These are phyloP conservation scores for Pseudonaja textilis DNA, from an alignment of 2,113 vertebrate species.

Conservation along the genomic window DNA sequence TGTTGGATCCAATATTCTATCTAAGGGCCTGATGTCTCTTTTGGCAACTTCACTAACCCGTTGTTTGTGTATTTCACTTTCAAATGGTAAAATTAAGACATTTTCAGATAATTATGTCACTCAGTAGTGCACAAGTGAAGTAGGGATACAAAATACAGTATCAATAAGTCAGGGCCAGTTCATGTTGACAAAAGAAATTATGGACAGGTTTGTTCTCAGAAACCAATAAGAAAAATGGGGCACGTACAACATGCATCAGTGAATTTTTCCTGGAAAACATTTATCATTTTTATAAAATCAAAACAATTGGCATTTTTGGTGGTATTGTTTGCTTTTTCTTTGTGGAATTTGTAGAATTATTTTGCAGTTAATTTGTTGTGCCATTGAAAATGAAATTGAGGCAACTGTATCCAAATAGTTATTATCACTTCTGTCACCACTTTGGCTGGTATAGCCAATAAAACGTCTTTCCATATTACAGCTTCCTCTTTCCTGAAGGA, in stretches of 20 bases:
- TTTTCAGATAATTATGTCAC: constrained; percentile 66
- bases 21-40: constrained; percentile 50
- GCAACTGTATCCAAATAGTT: not conserved
- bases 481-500: not conserved
- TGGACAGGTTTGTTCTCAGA: constrained; percentile 42
- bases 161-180: constrained; percentile 49
- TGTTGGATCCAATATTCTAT: constrained; percentile 58
- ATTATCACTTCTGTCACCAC: not conserved
- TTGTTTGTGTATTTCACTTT: constrained; percentile 62
- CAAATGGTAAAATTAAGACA: constrained; percentile 61
- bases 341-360: not conserved
- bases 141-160: constrained; percentile 57
- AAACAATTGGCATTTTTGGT: not conserved
- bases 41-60: constrained; percentile 57
- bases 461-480: not conserved
- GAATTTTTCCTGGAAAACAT: not conserved
- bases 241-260: not conserved
- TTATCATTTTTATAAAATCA: not conserved
- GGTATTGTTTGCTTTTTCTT: not conserved
- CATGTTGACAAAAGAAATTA: constrained; percentile 53
- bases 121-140: constrained; percentile 40
- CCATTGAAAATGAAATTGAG: not conserved
- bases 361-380: not conserved
- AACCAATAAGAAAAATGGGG: constrained; percentile 40
- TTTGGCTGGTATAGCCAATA: not conserved